Evolutionary conservation across 1,140 invertebrate species (phyloP), one percentile per base, ranked within the genome.

Genomic region (Macrotrachela quadricornifera): DNA sequence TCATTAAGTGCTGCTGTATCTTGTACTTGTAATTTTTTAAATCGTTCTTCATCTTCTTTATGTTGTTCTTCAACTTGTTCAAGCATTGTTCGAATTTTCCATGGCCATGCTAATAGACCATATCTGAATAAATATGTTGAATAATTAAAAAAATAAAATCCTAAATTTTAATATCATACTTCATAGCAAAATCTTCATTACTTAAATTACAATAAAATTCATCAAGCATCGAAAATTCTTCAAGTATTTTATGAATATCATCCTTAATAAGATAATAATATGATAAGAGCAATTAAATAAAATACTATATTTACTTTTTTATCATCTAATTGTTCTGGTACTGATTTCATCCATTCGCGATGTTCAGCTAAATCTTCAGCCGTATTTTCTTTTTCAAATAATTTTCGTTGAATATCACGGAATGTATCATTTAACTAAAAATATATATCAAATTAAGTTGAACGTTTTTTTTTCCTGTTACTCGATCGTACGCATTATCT

Each of bases 341-440:
- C 74, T 0, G 73, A 74, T 56, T 81, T 79, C 73, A 83, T 80
- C 79, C 79, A 82, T 51, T 82, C 80, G 16, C 75, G 70, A 54
- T 80, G 77, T 57, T 83, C 80, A 49, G 78, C 76, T 56, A 83
- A 68, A 54, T 80, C 75, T 61, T 83, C 80, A 37, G 82, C 78
- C 41, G 73, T 75, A 44, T 73, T 75, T 0, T 79, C 77, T 57
- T 76, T 77, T 66, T 66, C 67, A 71, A 74, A 69, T 43, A 71
- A 58, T 56, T 68, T 68, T 17, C 65, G 57, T 45, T 65, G 65
- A 51, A 71, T 68, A 17, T 59, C 53, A 39, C 54, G 56, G 49
- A 50, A 66, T 65, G 57, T 68, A 67, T 55, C 63, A 61, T 59
- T 69, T 1, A 46, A 54, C 21, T 30, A 30, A 30, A 30, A 30